Evolutionary conservation across 1,140 invertebrate genomes (phyloP).

Genomic region (Zaprionus taronus): DNA sequence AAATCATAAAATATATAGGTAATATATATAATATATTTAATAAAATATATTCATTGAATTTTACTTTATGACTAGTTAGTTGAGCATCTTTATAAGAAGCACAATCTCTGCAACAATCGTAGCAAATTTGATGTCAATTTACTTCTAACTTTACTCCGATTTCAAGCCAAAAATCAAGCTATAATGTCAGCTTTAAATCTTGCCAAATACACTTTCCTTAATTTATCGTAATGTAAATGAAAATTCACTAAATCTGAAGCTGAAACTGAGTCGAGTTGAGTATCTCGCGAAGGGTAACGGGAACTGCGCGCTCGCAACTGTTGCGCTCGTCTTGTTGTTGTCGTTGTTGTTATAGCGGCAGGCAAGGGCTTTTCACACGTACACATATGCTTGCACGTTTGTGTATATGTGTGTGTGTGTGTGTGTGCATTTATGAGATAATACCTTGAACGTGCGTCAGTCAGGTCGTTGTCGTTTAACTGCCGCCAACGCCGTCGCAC

Average conservation of each 20-base stretch:
- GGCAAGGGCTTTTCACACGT: constrained; percentile 58
- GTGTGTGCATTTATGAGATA: constrained; percentile 73
- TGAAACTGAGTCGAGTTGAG: constrained; percentile 18
- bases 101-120: no score
- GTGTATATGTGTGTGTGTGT: constrained; percentile 18
- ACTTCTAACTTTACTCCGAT: no score
- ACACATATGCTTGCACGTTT: constrained; percentile 4
- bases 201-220: not conserved
- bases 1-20: no score
- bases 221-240: not conserved
- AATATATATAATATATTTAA: no score
- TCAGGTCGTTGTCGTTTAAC: constrained; percentile 75
- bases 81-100: no score
- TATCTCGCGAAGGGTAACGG: constrained; percentile 1
- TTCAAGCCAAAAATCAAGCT: no score
- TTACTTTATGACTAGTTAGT: no score
- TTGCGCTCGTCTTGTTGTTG: constrained; percentile 48
- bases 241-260: constrained; percentile 14
- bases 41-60: no score
- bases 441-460: constrained; percentile 83
- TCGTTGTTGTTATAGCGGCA: constrained; percentile 37
- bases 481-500: constrained; percentile 43
- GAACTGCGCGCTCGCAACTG: constrained; percentile 63
- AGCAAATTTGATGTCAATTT: no score
- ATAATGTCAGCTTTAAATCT: not conserved